Percentiles rank a stretch among this genome's conserved stretches.
Conservation (phyloP, 2,888 invertebrate species). For the Eupeodes latifasciatus region DNA sequence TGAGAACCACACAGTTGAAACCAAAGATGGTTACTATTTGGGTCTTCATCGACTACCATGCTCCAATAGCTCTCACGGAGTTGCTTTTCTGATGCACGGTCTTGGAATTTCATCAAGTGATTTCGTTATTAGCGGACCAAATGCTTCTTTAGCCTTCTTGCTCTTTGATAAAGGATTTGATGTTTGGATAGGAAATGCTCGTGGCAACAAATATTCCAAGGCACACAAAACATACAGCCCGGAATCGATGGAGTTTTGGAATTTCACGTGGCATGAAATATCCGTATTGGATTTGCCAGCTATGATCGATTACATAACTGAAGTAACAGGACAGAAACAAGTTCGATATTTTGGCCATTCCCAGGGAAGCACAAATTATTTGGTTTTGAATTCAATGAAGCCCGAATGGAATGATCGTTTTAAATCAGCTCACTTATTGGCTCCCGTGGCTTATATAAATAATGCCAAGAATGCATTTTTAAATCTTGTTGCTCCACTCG, state of each 20-base stretch:
- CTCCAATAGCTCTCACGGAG: neutral
- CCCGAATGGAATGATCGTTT: neutral
- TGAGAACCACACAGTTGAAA: neutral
- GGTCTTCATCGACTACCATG: neutral
- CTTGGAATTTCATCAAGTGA: neutral
- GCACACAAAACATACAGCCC: neutral
- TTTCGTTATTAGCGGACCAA: neutral
- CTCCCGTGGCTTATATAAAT: neutral
- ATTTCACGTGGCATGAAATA: slow-evolving; percentile 92
- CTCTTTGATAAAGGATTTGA: neutral
- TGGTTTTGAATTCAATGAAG: neutral
- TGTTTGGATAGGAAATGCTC: slow-evolving; percentile 12
- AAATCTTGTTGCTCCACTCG: neutral
- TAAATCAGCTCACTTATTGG: neutral
- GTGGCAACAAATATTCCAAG: neutral
- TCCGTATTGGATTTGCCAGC: slow-evolving; percentile 93
- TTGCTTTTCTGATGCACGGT: slow-evolving; percentile 6
- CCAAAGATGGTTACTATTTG: neutral
- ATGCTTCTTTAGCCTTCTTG: neutral
- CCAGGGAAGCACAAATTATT: neutral
- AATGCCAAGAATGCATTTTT: neutral
- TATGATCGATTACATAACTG: slow-evolving; percentile 87
- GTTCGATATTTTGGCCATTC: neutral
- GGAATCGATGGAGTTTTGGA: slow-evolving; percentile 14
- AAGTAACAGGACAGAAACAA: neutral